Evolutionary conservation across 2,888 invertebrate species (phyloP).

Genomic region (Cyclophora punctaria): DNA sequence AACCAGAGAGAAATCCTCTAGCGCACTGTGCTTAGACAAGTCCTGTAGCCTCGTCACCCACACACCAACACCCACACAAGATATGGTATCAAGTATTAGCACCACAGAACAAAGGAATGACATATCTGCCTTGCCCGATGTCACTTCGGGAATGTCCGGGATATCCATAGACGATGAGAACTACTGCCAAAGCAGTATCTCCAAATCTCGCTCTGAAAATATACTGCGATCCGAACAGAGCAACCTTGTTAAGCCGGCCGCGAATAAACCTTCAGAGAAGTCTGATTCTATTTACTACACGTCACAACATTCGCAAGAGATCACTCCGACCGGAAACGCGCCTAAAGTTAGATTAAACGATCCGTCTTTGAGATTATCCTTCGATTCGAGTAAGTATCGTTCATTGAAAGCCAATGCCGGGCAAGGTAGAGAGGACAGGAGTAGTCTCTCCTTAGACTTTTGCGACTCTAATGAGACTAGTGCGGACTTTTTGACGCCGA

Average conservation of each 20-base stretch:
- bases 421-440: conserved; percentile 52
- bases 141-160: conserved; percentile 68
- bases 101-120: conserved; percentile 68
- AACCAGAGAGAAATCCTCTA: conserved; percentile 63
- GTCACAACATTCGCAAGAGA: conserved; percentile 65
- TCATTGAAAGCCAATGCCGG: conserved; percentile 46
- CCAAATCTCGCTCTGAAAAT: conserved; percentile 67
- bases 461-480: conserved; percentile 71
- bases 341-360: conserved; percentile 53
- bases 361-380: conserved; percentile 55
- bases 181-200: conserved; percentile 62
- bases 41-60: conserved; percentile 65
- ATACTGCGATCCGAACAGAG: conserved; percentile 64
- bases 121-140: conserved; percentile 58
- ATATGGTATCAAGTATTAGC: conserved; percentile 71
- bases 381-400: conserved; percentile 62
- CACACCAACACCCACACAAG: conserved; percentile 69
- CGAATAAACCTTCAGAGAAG: conserved; percentile 47
- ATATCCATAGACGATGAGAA: conserved; percentile 70
- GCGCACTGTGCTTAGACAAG: conserved; percentile 66
- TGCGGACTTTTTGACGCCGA: conserved; percentile 68
- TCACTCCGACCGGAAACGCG: conserved; percentile 57
- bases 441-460: conserved; percentile 62
- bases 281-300: conserved; percentile 69
- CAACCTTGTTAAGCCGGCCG: conserved; percentile 34